Base-by-base conservation (phyloP, 1,140 invertebrate genomes). In the Drosophila serrata region DNA sequence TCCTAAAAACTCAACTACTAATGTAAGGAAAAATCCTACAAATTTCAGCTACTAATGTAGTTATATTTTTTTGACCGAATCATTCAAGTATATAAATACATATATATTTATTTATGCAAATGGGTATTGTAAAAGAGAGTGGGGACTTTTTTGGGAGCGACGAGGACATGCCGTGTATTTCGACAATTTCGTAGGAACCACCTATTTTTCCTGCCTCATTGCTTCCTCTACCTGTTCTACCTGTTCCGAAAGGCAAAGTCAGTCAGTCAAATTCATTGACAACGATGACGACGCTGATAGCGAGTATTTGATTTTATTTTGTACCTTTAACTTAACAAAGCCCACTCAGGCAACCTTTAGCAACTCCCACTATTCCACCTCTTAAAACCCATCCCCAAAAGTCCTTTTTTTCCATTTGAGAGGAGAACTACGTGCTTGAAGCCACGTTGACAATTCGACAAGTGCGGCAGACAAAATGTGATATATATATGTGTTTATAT, bases 211-310 rank as follows among this genome's bases (percentile, higher is more conserved):
- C n/a, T 12, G n/a, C 63, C 31, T 19, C 29, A 29, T 11, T 11
- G 22, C 17, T 29, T 15, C 9, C 8, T 1, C 33, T 13, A 1
- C 5, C 29, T 31, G 7, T 27, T 15, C n/a, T n/a, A n/a, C 6
- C 9, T 15, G 15, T n/a, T 12, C 37, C 40, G 33, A n/a, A n/a
- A 56, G 51, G 42, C 61, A 39, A 58, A 86, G 79, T 77, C 79
- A 87, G 69, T 86, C 82, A 82, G 58, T 86, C 65, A 87, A 69
- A 87, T 87, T 88, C 84, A 87, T 88, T 88, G 84, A 88, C 85
- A 84, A 87, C 81, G 84, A 87, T 87, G 80, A 88, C 76, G 57
- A 72, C 58, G 76, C 68, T 84, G 84, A 84, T 87, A 88, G 84
- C 58, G 57, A 61, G 64, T 87, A 88, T 82, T 86, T 82, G 67